These are phyloP conservation scores for Burhinus oedicnemus DNA, from an alignment of 2,113 vertebrate genomes.

Conservation along the genomic window DNA sequence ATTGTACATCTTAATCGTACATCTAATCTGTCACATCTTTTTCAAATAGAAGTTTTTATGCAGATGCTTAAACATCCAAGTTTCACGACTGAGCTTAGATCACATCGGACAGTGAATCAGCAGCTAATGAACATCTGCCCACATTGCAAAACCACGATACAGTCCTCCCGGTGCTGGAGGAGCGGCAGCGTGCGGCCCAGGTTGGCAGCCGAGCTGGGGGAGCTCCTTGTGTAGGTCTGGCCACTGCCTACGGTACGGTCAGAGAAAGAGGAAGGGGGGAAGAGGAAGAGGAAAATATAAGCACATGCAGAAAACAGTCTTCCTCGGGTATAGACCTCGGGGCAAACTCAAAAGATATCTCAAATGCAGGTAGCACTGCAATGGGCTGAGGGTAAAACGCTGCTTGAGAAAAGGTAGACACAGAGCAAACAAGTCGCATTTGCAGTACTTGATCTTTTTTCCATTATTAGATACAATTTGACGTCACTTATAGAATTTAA, in stretches of 20 bases:
- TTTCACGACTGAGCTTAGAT: not conserved
- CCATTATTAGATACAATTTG: constrained; percentile 68
- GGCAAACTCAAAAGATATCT: not conserved
- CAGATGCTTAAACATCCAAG: not conserved
- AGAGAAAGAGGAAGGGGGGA: not conserved
- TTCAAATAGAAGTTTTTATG: not conserved
- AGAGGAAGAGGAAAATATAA: not conserved
- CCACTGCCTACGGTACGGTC: not conserved
- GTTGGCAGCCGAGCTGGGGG: not conserved
- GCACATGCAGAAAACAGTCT: not conserved
- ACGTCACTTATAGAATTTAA: constrained; percentile 69
- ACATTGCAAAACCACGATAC: not conserved
- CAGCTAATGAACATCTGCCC: not conserved
- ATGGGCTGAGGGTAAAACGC: not conserved
- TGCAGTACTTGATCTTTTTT: constrained; percentile 64
- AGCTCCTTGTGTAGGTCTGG: not conserved
- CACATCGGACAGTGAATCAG: not conserved
- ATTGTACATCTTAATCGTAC: too few species aligned
- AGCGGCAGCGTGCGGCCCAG: not conserved
- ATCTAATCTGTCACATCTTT: not conserved
- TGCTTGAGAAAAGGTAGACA: not conserved
- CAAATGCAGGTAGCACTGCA: not conserved
- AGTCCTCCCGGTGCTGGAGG: accelerated
- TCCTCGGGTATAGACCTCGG: not conserved
- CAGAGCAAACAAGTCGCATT: not conserved